Percentiles rank a stretch among this genome's conserved stretches.
These are phyloP conservation scores for Clupea harengus DNA, from an alignment of 2,113 vertebrate species.

Conservation along the genomic window DNA sequence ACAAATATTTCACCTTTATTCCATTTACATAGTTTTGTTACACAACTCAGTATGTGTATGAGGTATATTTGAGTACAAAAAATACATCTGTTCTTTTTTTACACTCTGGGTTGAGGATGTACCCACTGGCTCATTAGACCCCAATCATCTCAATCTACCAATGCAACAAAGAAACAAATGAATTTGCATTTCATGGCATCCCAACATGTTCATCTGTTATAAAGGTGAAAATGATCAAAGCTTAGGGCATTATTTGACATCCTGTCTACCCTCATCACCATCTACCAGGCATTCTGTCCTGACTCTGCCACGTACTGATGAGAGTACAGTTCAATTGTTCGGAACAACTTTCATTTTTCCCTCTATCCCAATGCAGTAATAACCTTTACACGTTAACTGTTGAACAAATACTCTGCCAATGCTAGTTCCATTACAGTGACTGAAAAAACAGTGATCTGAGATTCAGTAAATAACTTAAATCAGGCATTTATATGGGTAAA, in stretches of 20 bases:
- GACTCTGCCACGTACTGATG: neutral
- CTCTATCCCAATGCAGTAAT: neutral
- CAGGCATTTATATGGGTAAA: slow-evolving; percentile 38
- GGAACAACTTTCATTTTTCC: neutral
- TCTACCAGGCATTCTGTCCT: neutral
- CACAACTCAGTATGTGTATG: neutral
- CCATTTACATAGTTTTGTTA: neutral
- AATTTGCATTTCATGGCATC: neutral
- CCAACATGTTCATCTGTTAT: neutral
- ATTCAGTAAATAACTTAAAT: slow-evolving; percentile 22
- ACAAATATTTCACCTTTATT: neutral
- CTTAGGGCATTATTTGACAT: neutral
- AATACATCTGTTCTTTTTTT: neutral
- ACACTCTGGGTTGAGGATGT: neutral
- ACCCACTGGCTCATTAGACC: neutral
- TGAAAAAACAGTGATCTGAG: neutral
- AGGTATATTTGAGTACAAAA: neutral
- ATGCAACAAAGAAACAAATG: neutral
- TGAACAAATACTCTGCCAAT: neutral
- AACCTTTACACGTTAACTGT: neutral
- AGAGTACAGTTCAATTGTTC: neutral
- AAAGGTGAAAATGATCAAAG: neutral
- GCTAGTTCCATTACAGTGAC: neutral
- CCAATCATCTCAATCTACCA: too few relatives aligned
- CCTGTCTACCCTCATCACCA: neutral